A percentile compares a stretch with the other conserved stretches of the same genome.
These are phyloP conservation scores for Chymomyza fuscimana DNA, from an alignment of 2,888 invertebrate species.

Conservation along the genomic window DNA sequence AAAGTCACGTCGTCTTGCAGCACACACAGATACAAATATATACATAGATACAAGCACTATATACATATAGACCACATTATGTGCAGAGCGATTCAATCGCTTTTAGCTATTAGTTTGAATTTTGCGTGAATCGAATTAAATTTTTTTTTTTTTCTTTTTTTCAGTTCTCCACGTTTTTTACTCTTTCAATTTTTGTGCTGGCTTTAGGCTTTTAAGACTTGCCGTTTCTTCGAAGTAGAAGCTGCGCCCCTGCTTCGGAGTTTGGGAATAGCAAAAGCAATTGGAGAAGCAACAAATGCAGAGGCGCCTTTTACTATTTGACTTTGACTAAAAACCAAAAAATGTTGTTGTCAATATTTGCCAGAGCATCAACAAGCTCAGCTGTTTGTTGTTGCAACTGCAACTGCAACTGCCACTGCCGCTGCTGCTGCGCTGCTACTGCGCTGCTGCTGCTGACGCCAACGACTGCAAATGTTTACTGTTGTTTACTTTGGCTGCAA, in stretches of 20 bases:
- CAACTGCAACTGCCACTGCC: neutral
- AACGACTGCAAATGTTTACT: neutral
- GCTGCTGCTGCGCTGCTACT: neutral
- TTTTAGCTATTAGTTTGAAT: conserved; percentile 18
- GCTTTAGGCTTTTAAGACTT: neutral
- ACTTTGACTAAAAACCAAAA: conserved; percentile 13
- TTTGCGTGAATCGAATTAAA: conserved; percentile 36
- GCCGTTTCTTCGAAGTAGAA: neutral
- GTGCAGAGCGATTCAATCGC: conserved; percentile 1
- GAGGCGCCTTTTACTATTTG: conserved; percentile 2
- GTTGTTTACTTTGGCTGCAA: conserved; percentile 28
- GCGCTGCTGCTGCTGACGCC: neutral
- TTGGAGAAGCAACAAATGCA: neutral
- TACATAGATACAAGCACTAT: too few relatives aligned
- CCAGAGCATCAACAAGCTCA: neutral
- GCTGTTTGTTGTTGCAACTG: neutral
- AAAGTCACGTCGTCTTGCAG: conserved; percentile 39
- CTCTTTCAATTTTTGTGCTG: neutral
- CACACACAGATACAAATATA: neutral
- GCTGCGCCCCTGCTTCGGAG: neutral
- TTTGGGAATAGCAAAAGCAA: neutral
- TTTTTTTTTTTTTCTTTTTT: neutral
- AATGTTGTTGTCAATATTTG: conserved; percentile 29
- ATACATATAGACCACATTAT: neutral
- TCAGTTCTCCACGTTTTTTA: neutral